A percentile compares a stretch with the other conserved stretches of the same genome.
These are phyloP conservation scores for Hirundo rustica DNA, from an alignment of 2,797 vertebrate genomes.

Conservation along the genomic window DNA sequence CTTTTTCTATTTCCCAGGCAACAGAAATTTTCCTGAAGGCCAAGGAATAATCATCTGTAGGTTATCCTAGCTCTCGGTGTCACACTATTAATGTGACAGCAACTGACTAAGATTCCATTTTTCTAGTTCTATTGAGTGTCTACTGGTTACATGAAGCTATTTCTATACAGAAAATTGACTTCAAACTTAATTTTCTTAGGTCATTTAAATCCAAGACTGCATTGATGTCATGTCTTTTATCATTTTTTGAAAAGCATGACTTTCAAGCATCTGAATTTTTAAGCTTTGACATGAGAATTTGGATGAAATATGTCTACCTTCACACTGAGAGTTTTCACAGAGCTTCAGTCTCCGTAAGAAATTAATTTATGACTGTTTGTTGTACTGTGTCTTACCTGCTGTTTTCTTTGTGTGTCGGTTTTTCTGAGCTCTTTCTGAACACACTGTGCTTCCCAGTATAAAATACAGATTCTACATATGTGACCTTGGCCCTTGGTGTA, in stretches of 20 bases:
- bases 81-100: background rate
- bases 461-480: background rate
- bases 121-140: background rate
- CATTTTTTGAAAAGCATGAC: background rate
- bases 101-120: background rate
- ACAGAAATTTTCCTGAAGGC: background rate
- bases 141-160: background rate
- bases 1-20: background rate
- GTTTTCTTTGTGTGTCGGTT: background rate
- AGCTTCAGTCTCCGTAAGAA: background rate
- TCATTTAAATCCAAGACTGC: background rate
- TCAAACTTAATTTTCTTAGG: background rate
- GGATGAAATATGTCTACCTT: background rate
- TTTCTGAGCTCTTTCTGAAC: background rate
- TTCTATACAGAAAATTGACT: background rate
- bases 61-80: background rate
- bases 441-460: background rate
- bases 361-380: background rate
- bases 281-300: background rate
- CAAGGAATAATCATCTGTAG: background rate
- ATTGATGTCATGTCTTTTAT: background rate
- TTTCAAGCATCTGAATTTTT: background rate
- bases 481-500: background rate
- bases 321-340: background rate
- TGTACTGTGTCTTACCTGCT: accelerated